Percentiles rank a stretch among this genome's conserved stretches.
Conservation (phyloP, 2,797 vertebrate genomes). For the Hylomyscus alleni region DNA sequence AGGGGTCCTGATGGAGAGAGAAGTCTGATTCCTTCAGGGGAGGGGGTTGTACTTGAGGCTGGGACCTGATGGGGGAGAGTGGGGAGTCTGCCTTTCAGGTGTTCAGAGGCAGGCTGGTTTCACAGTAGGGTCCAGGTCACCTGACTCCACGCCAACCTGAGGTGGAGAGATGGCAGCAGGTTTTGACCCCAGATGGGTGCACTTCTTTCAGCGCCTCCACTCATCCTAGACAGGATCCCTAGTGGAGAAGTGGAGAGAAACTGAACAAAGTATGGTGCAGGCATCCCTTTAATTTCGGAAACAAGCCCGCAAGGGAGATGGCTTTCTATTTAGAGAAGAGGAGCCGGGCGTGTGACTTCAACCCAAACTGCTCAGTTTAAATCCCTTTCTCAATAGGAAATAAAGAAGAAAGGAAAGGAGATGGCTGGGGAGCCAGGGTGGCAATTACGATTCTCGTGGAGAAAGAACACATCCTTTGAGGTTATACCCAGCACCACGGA, state of each 20-base stretch:
- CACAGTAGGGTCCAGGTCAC: not conserved
- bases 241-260: not conserved
- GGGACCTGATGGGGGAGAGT: not conserved
- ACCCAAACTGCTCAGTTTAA: not conserved
- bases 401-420: constrained; percentile 33
- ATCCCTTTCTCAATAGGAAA: not conserved
- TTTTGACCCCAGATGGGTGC: not conserved
- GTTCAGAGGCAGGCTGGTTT: not conserved
- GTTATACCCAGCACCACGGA: not conserved
- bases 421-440: not conserved
- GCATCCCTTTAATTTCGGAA: not conserved
- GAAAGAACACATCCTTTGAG: not conserved
- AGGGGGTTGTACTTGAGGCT: not conserved
- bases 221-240: not conserved
- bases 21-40: not conserved
- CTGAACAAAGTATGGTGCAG: not conserved
- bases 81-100: not conserved
- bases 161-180: not conserved
- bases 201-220: not conserved
- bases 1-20: not conserved
- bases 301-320: not conserved
- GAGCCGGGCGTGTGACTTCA: not conserved
- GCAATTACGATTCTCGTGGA: not conserved
- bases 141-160: not conserved
- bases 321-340: not conserved